These are phyloP conservation scores for Leptura quadrifasciata DNA, from an alignment of 2,888 invertebrate species.

Conservation along the genomic window DNA sequence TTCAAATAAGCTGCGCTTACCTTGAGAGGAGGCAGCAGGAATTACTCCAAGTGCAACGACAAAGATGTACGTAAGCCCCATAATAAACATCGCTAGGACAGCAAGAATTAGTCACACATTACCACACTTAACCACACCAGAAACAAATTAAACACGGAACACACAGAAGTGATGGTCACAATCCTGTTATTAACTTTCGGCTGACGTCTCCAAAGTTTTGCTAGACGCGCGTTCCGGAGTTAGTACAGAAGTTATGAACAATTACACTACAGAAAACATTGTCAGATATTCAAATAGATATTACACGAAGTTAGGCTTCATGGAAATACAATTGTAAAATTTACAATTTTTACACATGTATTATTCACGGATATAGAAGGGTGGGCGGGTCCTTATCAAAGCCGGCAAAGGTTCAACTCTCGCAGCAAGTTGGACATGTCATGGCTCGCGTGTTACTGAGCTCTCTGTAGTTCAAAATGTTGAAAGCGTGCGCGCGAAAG, in stretches of 20 bases:
- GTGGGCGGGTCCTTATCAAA: constrained; percentile 65
- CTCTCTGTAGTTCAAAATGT: constrained; percentile 62
- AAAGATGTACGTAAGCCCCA: constrained; percentile 27
- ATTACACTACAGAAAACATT: neutral
- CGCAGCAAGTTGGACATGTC: constrained; percentile 54
- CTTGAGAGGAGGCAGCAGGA: constrained; percentile 45
- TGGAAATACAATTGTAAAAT: neutral
- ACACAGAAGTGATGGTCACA: constrained; percentile 21
- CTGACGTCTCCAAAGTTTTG: constrained; percentile 32
- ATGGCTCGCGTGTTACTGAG: constrained; percentile 69
- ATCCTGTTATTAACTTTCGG: neutral
- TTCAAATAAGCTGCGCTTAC: neutral
- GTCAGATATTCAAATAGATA: neutral
- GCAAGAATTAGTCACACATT: constrained; percentile 46
- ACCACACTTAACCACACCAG: constrained; percentile 40
- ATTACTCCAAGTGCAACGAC: constrained; percentile 27
- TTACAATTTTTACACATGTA: constrained; percentile 60
- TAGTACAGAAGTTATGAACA: neutral
- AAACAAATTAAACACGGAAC: constrained; percentile 40
- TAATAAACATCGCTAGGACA: constrained; percentile 33
- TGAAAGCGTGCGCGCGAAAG: constrained; percentile 67
- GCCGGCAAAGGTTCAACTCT: constrained; percentile 59
- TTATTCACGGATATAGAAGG: constrained; percentile 57
- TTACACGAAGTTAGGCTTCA: neutral
- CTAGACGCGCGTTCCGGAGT: neutral